These are phyloP conservation scores for Trogon melanurus DNA, from an alignment of 2,113 vertebrate species.

Conservation along the genomic window DNA sequence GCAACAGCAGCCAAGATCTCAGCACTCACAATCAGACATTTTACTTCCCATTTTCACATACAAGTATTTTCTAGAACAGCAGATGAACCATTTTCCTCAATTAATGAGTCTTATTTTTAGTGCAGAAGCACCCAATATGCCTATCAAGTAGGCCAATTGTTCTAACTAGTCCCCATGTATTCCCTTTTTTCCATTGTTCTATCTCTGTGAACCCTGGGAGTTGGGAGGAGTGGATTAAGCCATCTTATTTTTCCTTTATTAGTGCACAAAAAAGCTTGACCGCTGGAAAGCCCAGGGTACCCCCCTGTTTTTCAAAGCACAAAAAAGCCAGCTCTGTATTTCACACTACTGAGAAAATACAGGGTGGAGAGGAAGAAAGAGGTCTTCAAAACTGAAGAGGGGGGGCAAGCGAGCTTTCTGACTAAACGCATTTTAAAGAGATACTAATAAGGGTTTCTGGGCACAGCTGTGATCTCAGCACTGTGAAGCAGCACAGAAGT, in stretches of 20 bases:
- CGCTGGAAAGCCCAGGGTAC: not conserved
- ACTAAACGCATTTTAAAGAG: not conserved
- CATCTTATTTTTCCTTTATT: not conserved
- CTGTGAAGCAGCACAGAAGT: not conserved
- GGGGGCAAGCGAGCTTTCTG: not conserved
- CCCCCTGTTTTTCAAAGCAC: not conserved
- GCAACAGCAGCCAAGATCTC: not conserved
- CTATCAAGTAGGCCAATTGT: slow-evolving; percentile 5
- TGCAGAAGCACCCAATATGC: not conserved
- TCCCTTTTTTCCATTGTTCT: not conserved
- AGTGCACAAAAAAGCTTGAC: not conserved
- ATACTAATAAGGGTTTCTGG: not conserved
- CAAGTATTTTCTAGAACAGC: slow-evolving; percentile 3
- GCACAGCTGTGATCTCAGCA: not conserved
- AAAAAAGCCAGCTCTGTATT: not conserved
- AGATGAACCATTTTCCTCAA: slow-evolving; percentile 7
- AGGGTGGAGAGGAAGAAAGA: not conserved
- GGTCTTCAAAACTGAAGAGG: not conserved
- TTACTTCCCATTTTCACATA: slow-evolving; percentile 11
- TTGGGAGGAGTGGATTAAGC: not conserved
- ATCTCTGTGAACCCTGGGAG: not conserved
- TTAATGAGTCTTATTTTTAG: slow-evolving; percentile 31
- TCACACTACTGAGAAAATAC: not conserved
- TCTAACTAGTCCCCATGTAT: not conserved
- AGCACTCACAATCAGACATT: not conserved